Evolutionary conservation across 2,797 vertebrate genomes (phyloP).

Genomic region (Etheostoma perlongum): DNA sequence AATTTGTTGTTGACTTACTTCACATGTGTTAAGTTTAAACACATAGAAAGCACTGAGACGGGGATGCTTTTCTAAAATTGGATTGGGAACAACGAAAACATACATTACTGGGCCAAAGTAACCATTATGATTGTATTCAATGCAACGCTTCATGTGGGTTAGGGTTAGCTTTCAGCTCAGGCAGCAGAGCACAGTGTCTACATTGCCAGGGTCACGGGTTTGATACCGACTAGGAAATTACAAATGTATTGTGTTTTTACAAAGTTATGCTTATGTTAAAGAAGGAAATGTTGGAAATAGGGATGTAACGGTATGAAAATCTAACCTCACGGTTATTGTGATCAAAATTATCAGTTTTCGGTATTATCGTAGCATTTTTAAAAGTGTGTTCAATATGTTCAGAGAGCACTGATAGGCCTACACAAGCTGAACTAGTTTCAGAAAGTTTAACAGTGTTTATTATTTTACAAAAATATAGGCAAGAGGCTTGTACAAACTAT

Average conservation of each 20-base stretch:
- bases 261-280: neutral
- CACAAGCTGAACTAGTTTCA: no score
- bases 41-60: constrained; percentile 9
- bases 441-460: no score
- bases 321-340: no score
- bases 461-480: no score
- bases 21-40: no score
- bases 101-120: constrained; percentile 19
- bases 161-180: constrained; percentile 16
- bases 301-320: no score
- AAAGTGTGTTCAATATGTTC: no score
- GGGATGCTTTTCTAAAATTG: constrained; percentile 17
- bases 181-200: constrained; percentile 1
- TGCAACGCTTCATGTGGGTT: constrained; percentile 13
- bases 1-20: constrained; percentile 33
- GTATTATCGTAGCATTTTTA: no score
- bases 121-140: constrained; percentile 16
- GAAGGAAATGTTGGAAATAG: neutral
- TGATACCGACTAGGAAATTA: neutral
- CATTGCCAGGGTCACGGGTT: constrained; percentile 17
- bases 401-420: no score
- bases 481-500: no score
- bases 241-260: neutral
- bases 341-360: no score
- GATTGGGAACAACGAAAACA: neutral